Base-by-base conservation (phyloP, 2,113 vertebrate species). In the Excalfactoria chinensis region DNA sequence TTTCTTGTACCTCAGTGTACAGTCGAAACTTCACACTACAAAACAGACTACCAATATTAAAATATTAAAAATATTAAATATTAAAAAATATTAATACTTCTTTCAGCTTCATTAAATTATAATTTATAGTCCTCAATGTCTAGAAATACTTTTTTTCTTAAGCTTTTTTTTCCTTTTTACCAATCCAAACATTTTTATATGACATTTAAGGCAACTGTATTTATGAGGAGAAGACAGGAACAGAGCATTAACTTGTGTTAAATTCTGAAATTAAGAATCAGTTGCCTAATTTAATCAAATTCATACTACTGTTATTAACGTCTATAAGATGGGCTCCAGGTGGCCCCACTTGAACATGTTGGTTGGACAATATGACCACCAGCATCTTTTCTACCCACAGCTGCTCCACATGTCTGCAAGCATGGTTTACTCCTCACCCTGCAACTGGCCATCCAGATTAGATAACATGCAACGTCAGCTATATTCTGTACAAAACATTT, bases 291-390 rank as follows among this genome's bases (percentile, higher is more conserved):
- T 2, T 9, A 69, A 60, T 6, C 17, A 77, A 85, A 64, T 13
- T 0, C 1, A 1, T 32, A 11, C 2, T n/a, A 26, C 22, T 41
- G n/a, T 20, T 69, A 18, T 28, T 78, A 64, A 41, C 30, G 16
- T 1, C 7, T 3, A 35, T 25, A 60, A 23, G 22, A 60, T 46
- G 4, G 2, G 7, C 18, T 83, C 6, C 41, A 22, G 30, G 11
- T 6, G 2, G 13, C 8, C 9, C 17, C 83, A 6, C 13, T 7
- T 77, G 20, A 30, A 20, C 13, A 17, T 6, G 41, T 4, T 5
- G 5, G 4, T 73, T 59, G 26, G 17, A 70, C 6, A 8, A 17
- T 9, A 37, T 2, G 30, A 73, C 64, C 20, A 77, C 56, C 35
- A 59, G n/a, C 44, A 2, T 35, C 13, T 13, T 16, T 44, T 88